Evolutionary conservation across 2,113 vertebrate genomes (phyloP).

Genomic region (Platichthys stellatus): DNA sequence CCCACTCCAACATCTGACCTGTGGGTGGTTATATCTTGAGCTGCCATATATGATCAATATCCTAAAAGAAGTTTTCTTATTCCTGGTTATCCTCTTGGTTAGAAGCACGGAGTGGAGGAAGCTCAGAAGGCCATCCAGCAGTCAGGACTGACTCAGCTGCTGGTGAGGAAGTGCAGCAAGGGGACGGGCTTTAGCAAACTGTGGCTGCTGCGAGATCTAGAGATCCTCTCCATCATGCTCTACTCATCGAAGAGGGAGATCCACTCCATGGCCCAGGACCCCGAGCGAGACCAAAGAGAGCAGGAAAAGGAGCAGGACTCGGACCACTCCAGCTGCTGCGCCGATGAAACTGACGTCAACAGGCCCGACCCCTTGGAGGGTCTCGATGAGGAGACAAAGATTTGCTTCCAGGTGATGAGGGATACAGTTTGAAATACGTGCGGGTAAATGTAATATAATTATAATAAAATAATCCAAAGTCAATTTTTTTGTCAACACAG

Average conservation of each 20-base stretch:
- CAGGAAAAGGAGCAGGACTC: constrained; percentile 88
- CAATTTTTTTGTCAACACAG: constrained; percentile 66
- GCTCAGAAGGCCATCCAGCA: constrained; percentile 88
- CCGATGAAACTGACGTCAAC: constrained; percentile 84
- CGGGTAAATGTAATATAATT: not conserved
- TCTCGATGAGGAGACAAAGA: constrained; percentile 95
- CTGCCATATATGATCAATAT: not conserved
- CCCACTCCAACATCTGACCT: not conserved
- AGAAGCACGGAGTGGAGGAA: constrained; percentile 90
- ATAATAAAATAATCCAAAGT: not conserved
- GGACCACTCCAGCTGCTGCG: constrained; percentile 79
- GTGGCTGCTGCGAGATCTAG: constrained; percentile 95
- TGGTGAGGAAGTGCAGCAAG: constrained; percentile 97
- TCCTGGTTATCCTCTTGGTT: constrained; percentile 17
- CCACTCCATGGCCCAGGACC: constrained; percentile 85
- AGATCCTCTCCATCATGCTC: constrained; percentile 97
- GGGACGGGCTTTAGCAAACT: constrained; percentile 98
- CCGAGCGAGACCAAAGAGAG: constrained; percentile 84
- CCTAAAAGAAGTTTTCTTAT: not conserved
- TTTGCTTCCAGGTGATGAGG: constrained; percentile 92
- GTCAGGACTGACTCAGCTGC: constrained; percentile 90
- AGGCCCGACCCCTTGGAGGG: constrained; percentile 92
- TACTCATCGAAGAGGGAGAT: constrained; percentile 96
- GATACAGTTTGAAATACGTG: not conserved
- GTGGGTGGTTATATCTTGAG: not conserved